These are phyloP conservation scores for Nymphalis io DNA, from an alignment of 1,140 invertebrate genomes.

Conservation along the genomic window DNA sequence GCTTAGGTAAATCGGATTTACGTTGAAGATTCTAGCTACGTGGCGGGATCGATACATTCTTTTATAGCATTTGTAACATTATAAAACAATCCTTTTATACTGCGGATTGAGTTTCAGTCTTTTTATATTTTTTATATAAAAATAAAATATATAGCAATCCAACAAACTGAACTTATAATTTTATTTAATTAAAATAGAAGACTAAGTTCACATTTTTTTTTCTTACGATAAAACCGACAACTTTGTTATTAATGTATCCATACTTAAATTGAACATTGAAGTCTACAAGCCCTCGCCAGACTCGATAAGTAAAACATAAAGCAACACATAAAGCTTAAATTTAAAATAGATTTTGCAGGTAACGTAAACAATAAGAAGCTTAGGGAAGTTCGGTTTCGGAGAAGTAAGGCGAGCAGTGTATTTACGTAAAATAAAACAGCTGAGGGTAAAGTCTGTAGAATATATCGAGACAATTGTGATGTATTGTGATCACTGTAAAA, in stretches of 20 bases:
- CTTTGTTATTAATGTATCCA: not conserved
- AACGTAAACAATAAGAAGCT: constrained; percentile 14
- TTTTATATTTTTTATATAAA: not conserved
- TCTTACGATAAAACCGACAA: not conserved
- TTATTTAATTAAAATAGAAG: no score
- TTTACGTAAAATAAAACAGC: not conserved
- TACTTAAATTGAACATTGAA: not conserved
- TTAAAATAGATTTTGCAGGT: constrained; percentile 9
- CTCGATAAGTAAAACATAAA: not conserved
- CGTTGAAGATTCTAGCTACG: constrained; percentile 29
- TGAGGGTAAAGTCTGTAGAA: not conserved
- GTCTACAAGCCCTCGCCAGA: not conserved
- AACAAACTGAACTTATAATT: no score
- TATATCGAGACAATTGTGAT: not conserved
- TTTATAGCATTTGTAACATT: constrained; percentile 8
- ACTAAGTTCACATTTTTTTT: no score
- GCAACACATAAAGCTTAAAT: constrained; percentile 14
- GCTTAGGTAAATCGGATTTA: constrained; percentile 47
- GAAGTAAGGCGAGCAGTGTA: constrained; percentile 2
- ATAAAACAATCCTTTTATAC: constrained; percentile 4
- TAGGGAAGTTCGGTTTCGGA: not conserved
- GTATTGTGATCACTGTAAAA: no score
- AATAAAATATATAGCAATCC: no score
- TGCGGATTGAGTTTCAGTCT: not conserved
- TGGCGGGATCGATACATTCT: constrained; percentile 20